These are phyloP conservation scores for Anarrhichthys ocellatus DNA, from an alignment of 2,113 vertebrate genomes.

Conservation along the genomic window DNA sequence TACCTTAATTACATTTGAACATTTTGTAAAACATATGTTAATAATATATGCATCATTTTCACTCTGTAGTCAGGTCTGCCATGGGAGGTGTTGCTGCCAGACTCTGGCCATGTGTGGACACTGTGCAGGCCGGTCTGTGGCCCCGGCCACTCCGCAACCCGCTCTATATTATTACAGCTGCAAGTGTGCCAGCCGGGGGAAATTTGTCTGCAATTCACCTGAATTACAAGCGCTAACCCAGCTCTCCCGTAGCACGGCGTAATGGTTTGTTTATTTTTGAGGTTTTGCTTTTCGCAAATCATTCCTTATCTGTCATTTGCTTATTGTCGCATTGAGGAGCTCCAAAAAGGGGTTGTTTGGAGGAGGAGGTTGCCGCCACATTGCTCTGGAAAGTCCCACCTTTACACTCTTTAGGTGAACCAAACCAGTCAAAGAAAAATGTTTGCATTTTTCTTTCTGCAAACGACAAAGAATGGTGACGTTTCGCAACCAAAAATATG, in stretches of 20 bases:
- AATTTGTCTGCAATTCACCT: conserved; percentile 84
- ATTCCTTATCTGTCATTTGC: conserved; percentile 83
- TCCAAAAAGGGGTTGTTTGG: conserved; percentile 6
- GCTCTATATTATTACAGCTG: conserved; percentile 84
- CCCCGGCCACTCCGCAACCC: conserved; percentile 43
- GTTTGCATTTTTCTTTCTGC: not conserved
- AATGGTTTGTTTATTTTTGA: conserved; percentile 85
- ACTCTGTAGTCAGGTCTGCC: conserved; percentile 17
- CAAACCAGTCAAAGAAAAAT: not conserved
- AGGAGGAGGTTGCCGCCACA: conserved; percentile 26
- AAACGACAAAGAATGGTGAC: not conserved
- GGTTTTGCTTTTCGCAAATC: conserved; percentile 83
- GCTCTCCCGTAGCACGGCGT: conserved; percentile 61
- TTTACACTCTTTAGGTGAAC: conserved; percentile 41
- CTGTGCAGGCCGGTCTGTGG: conserved; percentile 68
- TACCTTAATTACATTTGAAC: not conserved
- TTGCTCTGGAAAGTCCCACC: conserved; percentile 54
- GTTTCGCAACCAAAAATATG: not conserved
- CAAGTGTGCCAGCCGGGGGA: conserved; percentile 73
- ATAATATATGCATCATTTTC: conserved; percentile 17
- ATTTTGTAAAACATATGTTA: conserved; percentile 5
- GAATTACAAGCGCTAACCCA: conserved; percentile 78
- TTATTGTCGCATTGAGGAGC: conserved; percentile 76
- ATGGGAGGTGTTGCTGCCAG: conserved; percentile 60
- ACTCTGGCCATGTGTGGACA: conserved; percentile 60